Base-by-base conservation (phyloP, 1,140 invertebrate species). In the Diorhabda carinulata region DNA sequence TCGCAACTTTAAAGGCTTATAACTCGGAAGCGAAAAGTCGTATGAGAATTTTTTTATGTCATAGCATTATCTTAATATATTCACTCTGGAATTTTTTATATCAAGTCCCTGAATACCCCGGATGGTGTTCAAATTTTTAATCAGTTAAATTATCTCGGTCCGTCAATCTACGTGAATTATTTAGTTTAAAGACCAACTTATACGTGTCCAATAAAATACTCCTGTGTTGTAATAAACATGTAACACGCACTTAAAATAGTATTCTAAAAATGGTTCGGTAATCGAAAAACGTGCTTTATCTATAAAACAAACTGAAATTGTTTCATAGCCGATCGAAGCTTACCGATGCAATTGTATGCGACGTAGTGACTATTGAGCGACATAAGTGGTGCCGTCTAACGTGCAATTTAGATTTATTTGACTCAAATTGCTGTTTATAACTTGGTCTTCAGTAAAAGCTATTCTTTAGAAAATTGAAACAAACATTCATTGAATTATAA, bases 341-440 rank as follows among this genome's bases (percentile, higher is more conserved):
- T 61, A 41, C 59, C 10, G 59, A 61, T 61, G 42, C 59, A 61
- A 43, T 61, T 61, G 25, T 60, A 25, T 61, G 25, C 6, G 42
- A 41, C 59, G 42, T 4, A 40, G 40, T 41, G 9, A 41, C 59
- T 41, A 40, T 61, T 61, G 8, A 61, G 59, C 42, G 59, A 61
- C 59, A 42, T 61, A 61, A 61, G 59, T 61, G 59, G 59, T 61
- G 59, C 59, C 42, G 59, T 61, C 59, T 61, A 61, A 61, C 42
- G 42, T 61, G 59, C 59, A 61, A 61, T 61, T 61, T 61, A 61
- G 42, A 61, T 61, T 61, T 61, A 43, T 61, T 61, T 41, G 59
- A 8, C 8, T 61, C 42, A 43, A 41, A 61, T 61, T 61, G 47
- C n/a, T 52, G n/a, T 52, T 2, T n/a, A 52, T 52, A 8, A 6